Evolutionary conservation across 2,113 vertebrate genomes (phyloP), one percentile per base, ranked within the genome.

Genomic region (Xenus cinereus): DNA sequence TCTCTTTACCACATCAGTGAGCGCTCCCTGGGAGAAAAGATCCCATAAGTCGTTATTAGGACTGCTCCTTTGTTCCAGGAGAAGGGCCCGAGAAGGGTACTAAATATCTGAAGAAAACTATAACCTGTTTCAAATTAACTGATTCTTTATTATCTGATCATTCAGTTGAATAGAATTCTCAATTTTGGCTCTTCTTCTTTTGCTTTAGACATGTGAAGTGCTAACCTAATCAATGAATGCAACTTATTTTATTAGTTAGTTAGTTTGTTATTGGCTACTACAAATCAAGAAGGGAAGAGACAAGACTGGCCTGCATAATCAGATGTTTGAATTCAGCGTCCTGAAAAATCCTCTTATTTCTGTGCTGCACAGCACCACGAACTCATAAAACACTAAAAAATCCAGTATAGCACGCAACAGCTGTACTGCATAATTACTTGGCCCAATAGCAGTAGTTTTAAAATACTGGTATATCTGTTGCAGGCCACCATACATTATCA

Each of bases 401-500:
- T 69, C 86, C 93, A 89, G 92, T 4, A n/a, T 8, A 91, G 94
- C 81, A 84, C 10, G 5, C 95, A 92, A 50, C 94, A 95, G 89
- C 96, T 97, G 90, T 51, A 79, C 91, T 79, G 93, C 84, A 89
- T 89, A 95, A 97, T 96, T 89, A 89, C 71, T 93, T 96, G 93
- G 94, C 95, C 95, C 95, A 80, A 93, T 32, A 68, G 84, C 77
- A 91, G 78, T 39, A 56, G 89, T n/a, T 95, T 87, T 96, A 94
- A 95, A 95, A 87, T 50, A 94, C 77, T 91, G 74, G 89, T 91
- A 6, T 95, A 76, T 84, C 83, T 97, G 77, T 97, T 96, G 95
- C 92, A 96, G 96, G 94, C 95, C 94, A 89, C 96, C 94, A 92
- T 95, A 96, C 95, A 91, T 96, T 97, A 96, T 89, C 97, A 94